Evolutionary conservation across 2,888 invertebrate genomes (phyloP).

Genomic region (Latheticus oryzae): DNA sequence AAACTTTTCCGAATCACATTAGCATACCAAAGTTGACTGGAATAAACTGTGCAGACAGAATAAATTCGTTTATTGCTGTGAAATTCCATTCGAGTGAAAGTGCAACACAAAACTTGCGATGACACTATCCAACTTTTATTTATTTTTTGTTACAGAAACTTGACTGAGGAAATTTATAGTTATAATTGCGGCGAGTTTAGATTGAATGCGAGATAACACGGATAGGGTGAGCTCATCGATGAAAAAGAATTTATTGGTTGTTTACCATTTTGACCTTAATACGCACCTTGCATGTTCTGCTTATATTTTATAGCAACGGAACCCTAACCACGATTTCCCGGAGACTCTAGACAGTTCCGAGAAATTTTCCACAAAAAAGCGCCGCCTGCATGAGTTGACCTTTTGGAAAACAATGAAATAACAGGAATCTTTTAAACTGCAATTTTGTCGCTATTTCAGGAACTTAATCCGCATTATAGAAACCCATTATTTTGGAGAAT

Average conservation of each 20-base stretch:
- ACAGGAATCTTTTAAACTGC: no score
- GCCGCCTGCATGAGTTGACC: no score
- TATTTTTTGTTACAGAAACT: neutral
- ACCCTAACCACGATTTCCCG: conserved; percentile 14
- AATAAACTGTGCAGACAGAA: conserved; percentile 27
- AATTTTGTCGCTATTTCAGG: no score
- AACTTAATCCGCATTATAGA: no score
- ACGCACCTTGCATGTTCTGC: conserved; percentile 31
- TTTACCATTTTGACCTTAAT: conserved; percentile 34
- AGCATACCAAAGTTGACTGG: conserved; percentile 47
- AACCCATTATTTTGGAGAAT: no score
- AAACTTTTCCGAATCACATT: conserved; percentile 53
- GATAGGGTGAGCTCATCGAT: conserved; percentile 1
- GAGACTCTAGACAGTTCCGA: conserved; percentile 5
- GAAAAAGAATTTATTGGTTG: conserved; percentile 27
- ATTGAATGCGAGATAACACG: no score
- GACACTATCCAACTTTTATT: conserved; percentile 18
- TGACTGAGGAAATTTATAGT: neutral
- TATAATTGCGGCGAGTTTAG: no score
- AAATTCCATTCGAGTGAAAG: conserved; percentile 28
- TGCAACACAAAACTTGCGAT: conserved; percentile 12
- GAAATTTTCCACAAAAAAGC: conserved; percentile 3
- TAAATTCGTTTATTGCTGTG: conserved; percentile 34
- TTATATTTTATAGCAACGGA: conserved; percentile 16
- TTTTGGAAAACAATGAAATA: no score